These are phyloP conservation scores for Toxotes chatareus DNA, from an alignment of 2,113 vertebrate species.

Conservation along the genomic window DNA sequence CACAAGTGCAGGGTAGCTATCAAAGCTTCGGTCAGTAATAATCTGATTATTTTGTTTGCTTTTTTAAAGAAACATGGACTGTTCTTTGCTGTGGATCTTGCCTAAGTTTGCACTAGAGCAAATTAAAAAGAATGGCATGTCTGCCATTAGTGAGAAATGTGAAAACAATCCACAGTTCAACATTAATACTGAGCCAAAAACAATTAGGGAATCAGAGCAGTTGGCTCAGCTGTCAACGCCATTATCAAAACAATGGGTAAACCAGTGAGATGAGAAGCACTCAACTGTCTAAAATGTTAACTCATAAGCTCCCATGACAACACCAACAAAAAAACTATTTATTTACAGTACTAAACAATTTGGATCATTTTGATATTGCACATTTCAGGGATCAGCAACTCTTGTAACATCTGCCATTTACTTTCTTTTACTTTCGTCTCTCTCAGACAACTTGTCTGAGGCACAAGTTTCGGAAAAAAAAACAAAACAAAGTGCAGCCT, in stretches of 20 bases:
- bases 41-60: neutral
- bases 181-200: conserved; percentile 8
- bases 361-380: neutral
- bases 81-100: neutral
- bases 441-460: neutral
- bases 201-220: neutral
- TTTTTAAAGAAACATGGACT: neutral
- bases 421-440: neutral
- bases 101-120: too few species aligned
- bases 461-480: neutral
- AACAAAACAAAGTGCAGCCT: conserved; percentile 23
- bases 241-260: neutral
- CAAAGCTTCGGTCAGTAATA: too few species aligned
- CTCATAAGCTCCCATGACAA: neutral
- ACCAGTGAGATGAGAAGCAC: neutral
- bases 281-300: neutral
- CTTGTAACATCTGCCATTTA: neutral
- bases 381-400: neutral
- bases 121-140: neutral
- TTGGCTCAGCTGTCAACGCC: neutral
- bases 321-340: neutral
- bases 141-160: neutral
- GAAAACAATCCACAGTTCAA: neutral
- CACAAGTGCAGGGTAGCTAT: too few species aligned
- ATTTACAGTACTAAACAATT: neutral